Base-by-base conservation (phyloP, 2,888 invertebrate genomes). In the Calephelis perditalis region DNA sequence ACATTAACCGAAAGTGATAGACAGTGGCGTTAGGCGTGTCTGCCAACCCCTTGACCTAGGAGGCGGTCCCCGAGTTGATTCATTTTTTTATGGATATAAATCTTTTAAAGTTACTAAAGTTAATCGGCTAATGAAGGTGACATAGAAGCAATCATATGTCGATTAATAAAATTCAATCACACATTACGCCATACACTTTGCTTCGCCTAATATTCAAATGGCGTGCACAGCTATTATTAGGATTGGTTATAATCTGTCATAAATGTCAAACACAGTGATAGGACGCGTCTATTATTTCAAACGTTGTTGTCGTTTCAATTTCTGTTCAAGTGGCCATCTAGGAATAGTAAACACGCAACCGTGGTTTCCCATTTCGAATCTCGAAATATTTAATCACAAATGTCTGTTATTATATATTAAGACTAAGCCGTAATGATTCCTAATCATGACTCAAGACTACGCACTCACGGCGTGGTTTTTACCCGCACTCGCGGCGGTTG, bases 231-330 rank as follows among this genome's bases (percentile, higher is more conserved):
- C 69, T 74, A 81, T 83, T 84, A 86, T 86, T 86, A 86, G 78
- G 81, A 78, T 78, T 76, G 74, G 76, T 82, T 77, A 78, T 84
- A 87, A 86, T 86, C 85, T 85, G 85, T 86, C 82, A 86, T 86
- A 88, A 86, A 86, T 86, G 86, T 86, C 85, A 86, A 78, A 75
- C 73, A 70, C 75, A 74, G 71, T 77, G 80, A 81, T 77, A 77
- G 76, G 76, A 75, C 71, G 71, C 69, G 70, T 73, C 78, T 78
- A 82, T 86, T 82, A 84, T 83, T 81, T 78, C 73, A 73, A 79
- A 75, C 75, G 82, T 77, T 81, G 81, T 78, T 79, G 74, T 81
- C 76, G 80, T 80, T 84, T 81, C 79, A 79, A 81, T 82, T 79
- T 74, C 66, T 72, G 74, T 73, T 72, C 77, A 81, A 84, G 83